Conservation (phyloP, 2,113 vertebrate genomes). For the Terrapene triunguis region DNA sequence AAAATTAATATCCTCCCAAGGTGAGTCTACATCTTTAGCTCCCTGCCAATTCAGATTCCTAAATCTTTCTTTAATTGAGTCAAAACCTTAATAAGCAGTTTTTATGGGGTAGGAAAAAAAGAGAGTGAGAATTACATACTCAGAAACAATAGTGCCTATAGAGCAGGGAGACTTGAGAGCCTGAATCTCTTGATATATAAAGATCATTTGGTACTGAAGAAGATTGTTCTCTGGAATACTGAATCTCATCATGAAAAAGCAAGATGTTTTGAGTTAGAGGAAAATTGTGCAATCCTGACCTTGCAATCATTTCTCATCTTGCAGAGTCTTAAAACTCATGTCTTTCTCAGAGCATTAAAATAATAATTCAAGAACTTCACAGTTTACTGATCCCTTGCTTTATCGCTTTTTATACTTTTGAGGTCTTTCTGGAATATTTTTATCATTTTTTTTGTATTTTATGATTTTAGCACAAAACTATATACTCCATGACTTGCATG, state of each 20-base stretch:
- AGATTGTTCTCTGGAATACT: neutral
- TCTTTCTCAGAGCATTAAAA: neutral
- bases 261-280: neutral
- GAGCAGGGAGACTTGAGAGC: neutral
- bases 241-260: slow-evolving; percentile 18
- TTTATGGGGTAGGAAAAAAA: slow-evolving; percentile 25
- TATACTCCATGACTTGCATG: neutral
- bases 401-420: neutral
- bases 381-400: neutral
- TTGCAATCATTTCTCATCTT: neutral
- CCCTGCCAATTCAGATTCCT: slow-evolving; percentile 3
- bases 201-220: neutral
- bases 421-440: neutral
- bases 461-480: neutral
- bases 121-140: slow-evolving; percentile 25
- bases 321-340: neutral
- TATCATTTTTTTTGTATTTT: neutral
- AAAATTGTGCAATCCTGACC: neutral
- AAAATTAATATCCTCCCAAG: slow-evolving; percentile 22
- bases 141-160: neutral
- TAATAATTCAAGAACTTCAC: neutral
- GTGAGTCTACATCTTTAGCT: neutral
- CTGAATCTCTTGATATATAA: slow-evolving; percentile 29
- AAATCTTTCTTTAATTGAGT: slow-evolving; percentile 49
- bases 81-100: slow-evolving; percentile 32